Percentiles rank a stretch among this genome's conserved stretches.
These are phyloP conservation scores for Diadophis punctatus DNA, from an alignment of 2,113 vertebrate species.

Conservation along the genomic window DNA sequence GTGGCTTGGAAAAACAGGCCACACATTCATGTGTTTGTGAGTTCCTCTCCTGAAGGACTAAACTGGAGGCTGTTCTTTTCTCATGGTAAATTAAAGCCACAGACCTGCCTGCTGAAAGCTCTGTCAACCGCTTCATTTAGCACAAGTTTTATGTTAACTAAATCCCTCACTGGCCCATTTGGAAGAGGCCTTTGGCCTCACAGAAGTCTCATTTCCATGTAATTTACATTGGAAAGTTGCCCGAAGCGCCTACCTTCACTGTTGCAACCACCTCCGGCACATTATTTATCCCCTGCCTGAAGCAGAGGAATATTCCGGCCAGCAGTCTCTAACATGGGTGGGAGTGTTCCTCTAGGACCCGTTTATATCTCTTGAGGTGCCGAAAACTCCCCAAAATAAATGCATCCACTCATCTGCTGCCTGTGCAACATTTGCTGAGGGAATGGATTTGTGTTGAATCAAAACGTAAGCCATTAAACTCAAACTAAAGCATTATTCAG, in stretches of 20 bases:
- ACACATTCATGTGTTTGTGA: not conserved
- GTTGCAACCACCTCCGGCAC: not conserved
- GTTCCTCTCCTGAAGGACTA: slow-evolving; percentile 6
- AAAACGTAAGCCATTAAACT: not conserved
- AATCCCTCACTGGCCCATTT: slow-evolving; percentile 41
- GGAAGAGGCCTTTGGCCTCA: slow-evolving; percentile 52
- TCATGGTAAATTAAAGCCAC: slow-evolving; percentile 52
- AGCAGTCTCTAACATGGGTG: fast-evolving
- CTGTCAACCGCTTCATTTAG: slow-evolving; percentile 65
- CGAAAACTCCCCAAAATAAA: not conserved
- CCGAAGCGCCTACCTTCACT: slow-evolving; percentile 16
- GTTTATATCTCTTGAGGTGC: not conserved
- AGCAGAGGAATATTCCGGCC: slow-evolving; percentile 1
- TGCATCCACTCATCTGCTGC: not conserved
- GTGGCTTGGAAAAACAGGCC: fast-evolving
- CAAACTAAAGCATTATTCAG: not conserved
- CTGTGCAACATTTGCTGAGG: not conserved
- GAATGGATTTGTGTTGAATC: not conserved
- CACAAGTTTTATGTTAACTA: slow-evolving; percentile 66
- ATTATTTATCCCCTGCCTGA: slow-evolving; percentile 13
- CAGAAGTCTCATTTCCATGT: slow-evolving; percentile 58
- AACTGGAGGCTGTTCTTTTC: slow-evolving; percentile 43
- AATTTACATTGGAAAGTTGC: slow-evolving; percentile 56
- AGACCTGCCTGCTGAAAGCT: slow-evolving; percentile 56
- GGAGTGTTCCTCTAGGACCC: not conserved